Conservation (phyloP, 2,888 invertebrate species). For the Keiferia lycopersicella region DNA sequence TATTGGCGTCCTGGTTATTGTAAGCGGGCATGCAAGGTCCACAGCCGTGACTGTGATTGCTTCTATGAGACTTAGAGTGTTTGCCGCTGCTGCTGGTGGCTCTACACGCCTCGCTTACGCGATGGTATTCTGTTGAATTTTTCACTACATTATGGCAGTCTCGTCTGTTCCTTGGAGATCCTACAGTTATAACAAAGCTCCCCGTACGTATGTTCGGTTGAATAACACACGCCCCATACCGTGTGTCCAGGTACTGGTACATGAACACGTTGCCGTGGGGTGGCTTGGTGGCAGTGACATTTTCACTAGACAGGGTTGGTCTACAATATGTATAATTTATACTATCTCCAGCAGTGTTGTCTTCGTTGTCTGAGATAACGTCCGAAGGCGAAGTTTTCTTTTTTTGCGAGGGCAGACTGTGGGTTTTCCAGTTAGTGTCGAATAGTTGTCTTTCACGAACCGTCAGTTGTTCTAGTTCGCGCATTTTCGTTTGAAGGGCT, state of each 20-base stretch:
- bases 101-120: conserved; percentile 62
- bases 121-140: conserved; percentile 61
- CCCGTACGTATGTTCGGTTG: conserved; percentile 85
- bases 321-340: conserved; percentile 85
- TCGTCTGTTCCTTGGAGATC: conserved; percentile 83
- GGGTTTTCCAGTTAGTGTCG: conserved; percentile 94
- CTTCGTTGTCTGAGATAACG: conserved; percentile 67
- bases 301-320: conserved; percentile 91
- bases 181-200: conserved; percentile 87
- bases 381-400: conserved; percentile 84
- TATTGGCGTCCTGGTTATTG: conserved; percentile 86
- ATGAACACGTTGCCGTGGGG: conserved; percentile 77
- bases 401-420: conserved; percentile 92
- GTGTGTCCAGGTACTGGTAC: conserved; percentile 87
- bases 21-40: conserved; percentile 86
- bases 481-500: conserved; percentile 90
- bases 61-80: conserved; percentile 62
- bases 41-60: conserved; percentile 82
- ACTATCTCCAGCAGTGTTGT: conserved; percentile 67
- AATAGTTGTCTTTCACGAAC: conserved; percentile 90
- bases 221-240: conserved; percentile 85
- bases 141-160: conserved; percentile 86
- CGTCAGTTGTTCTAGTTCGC: conserved; percentile 90
- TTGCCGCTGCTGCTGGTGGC: conserved; percentile 55
- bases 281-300: conserved; percentile 80